Percentiles rank a stretch among this genome's conserved stretches.
phyloP scores from a whole-genome alignment of 2,113 vertebrate species.

The Seriola dumerili region DNA sequence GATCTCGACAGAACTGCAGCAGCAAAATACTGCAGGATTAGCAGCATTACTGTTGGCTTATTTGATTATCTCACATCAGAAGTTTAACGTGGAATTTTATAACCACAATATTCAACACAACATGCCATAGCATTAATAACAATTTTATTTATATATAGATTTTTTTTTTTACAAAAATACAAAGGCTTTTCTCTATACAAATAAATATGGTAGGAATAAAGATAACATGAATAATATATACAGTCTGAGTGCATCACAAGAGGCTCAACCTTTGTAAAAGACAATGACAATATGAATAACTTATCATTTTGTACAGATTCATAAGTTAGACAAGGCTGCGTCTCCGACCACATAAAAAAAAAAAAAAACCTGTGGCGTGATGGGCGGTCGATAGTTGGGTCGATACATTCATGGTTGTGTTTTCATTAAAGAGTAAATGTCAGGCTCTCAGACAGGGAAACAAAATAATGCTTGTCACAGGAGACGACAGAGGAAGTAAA shows the following conservation, averaged over 20 bases:
- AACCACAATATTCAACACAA: constrained; percentile 16
- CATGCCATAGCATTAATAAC: constrained; percentile 36
- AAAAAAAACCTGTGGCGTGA: constrained; percentile 29
- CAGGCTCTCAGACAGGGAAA: constrained; percentile 11
- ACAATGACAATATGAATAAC: constrained; percentile 76
- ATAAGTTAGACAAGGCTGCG: constrained; percentile 73
- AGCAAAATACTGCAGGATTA: constrained; percentile 43
- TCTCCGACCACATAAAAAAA: constrained; percentile 46
- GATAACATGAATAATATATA: constrained; percentile 65
- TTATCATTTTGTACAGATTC: constrained; percentile 77
- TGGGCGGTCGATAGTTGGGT: constrained; percentile 20
- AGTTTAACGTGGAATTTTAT: background rate
- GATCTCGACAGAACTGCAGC: background rate
- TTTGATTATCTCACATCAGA: constrained; percentile 10
- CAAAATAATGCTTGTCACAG: constrained; percentile 17
- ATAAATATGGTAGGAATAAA: constrained; percentile 83
- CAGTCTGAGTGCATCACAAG: constrained; percentile 71
- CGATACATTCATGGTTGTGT: constrained; percentile 73
- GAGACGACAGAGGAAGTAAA: background rate
- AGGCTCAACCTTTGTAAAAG: constrained; percentile 82
- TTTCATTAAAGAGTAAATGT: constrained; percentile 35
- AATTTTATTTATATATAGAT: constrained; percentile 63
- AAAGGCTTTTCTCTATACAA: constrained; percentile 82
- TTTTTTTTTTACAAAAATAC: constrained; percentile 83
- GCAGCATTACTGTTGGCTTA: constrained; percentile 25